Conservation (phyloP, 2,888 invertebrate species). For the Drosophila affinis region DNA sequence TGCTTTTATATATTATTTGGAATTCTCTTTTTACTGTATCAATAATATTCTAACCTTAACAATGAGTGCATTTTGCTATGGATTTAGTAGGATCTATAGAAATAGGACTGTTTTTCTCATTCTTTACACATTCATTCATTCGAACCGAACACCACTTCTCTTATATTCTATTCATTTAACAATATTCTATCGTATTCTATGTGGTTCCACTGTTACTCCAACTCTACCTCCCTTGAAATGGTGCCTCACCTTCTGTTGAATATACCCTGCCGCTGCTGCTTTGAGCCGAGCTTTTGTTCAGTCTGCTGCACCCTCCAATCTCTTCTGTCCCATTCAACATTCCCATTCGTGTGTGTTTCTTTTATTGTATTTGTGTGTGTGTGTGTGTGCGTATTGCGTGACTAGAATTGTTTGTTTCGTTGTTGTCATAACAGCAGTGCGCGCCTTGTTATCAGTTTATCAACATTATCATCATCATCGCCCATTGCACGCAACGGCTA, state of each 20-base stretch:
- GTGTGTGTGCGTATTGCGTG: slow-evolving; percentile 56
- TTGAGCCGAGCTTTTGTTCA: slow-evolving; percentile 52
- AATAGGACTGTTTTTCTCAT: no score
- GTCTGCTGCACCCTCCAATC: not conserved
- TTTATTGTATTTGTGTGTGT: slow-evolving; percentile 1
- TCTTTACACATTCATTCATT: no score
- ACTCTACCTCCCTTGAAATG: not conserved
- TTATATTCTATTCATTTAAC: no score
- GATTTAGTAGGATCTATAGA: no score
- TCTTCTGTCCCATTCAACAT: not conserved
- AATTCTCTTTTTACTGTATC: no score
- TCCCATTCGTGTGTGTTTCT: slow-evolving; percentile 12
- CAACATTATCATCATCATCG: slow-evolving; percentile 34
- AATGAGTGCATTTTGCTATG: no score
- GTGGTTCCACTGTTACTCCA: no score
- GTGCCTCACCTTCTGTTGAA: not conserved
- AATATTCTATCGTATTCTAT: no score
- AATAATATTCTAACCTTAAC: no score
- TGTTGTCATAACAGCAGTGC: slow-evolving; percentile 71
- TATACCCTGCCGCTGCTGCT: not conserved
- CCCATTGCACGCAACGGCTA: slow-evolving; percentile 37
- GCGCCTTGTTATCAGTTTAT: slow-evolving; percentile 63
- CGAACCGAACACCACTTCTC: no score
- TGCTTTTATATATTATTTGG: no score
- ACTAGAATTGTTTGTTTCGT: slow-evolving; percentile 64